Base-by-base conservation (phyloP, 2,888 invertebrate species). In the Phalera bucephala region DNA sequence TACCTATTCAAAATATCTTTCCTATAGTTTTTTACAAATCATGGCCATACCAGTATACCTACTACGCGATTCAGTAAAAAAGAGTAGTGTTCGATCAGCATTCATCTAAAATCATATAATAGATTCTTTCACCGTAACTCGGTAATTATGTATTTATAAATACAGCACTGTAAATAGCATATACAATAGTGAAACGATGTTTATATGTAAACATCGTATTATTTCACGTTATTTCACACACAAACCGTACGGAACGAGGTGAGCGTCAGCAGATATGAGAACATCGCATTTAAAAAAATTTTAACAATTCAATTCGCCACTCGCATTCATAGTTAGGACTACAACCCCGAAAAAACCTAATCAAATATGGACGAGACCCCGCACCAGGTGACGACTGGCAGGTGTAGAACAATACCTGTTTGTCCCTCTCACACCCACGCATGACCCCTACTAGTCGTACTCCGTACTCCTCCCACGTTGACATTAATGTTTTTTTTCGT, bases 331-430 rank as follows among this genome's bases (percentile, higher is more conserved):
- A 79, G 75, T 80, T 74, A 75, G 72, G 59, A 72, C 67, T 77
- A 73, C 77, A 72, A 71, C 71, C 71, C 72, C 72, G 65, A 72
- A 77, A 77, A 79, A 80, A 78, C 67, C 74, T 82, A 82, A 85
- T 87, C 84, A 84, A 87, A 87, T 82, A 85, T 85, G 76, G 67
- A 82, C 73, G 73, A 70, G 59, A 55, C 69, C 64, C 64, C 64
- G 60, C 68, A 63, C 82, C 86, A 84, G 85, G 81, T 86, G 85
- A 79, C 64, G 71, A 52, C 56, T 60, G 77, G 80, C 88, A 86
- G 87, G 87, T 84, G 87, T 70, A 76, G 69, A 68, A 79, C 77
- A 79, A 80, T 64, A 70, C 57, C 66, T 38, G 42, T 52, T 63
- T 47, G 57, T 81, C 84, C 64, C 75, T 58, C 57, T 84, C 68